A percentile compares a stretch with the other conserved stretches of the same genome.
These are phyloP conservation scores for Tragulus kanchil DNA, from an alignment of 2,113 vertebrate genomes.

Conservation along the genomic window DNA sequence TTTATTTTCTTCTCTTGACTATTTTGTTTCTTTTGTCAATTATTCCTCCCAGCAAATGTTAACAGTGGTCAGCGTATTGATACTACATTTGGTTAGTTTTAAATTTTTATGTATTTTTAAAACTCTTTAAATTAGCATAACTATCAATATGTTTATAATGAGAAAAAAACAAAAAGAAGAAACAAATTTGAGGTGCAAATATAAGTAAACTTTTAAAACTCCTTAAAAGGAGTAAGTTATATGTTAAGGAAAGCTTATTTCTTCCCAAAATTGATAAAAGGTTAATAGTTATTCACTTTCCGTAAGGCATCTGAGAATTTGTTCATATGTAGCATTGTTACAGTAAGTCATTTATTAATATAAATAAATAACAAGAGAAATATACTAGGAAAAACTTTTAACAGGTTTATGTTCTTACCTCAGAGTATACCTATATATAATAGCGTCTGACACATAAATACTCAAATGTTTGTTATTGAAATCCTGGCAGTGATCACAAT, in stretches of 20 bases:
- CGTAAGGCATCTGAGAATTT: neutral
- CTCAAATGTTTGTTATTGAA: neutral
- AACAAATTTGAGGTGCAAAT: neutral
- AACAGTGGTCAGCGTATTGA: neutral
- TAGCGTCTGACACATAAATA: neutral
- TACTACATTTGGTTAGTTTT: neutral
- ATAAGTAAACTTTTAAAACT: neutral
- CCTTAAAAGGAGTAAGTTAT: neutral
- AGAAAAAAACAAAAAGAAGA: neutral
- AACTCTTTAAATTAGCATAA: slow-evolving; percentile 8
- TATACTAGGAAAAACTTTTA: slow-evolving; percentile 35
- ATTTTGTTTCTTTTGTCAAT: neutral
- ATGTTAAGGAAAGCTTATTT: neutral
- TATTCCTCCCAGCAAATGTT: neutral
- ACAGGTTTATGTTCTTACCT: neutral
- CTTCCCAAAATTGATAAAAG: neutral
- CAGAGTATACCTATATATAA: neutral
- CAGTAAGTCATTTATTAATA: neutral
- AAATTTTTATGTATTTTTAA: slow-evolving; percentile 2
- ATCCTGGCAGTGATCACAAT: neutral
- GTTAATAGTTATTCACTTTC: neutral
- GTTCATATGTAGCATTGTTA: neutral
- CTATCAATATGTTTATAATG: slow-evolving; percentile 12
- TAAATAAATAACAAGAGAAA: slow-evolving; percentile 33
- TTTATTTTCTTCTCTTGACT: neutral